Evolutionary conservation across 1,140 invertebrate genomes (phyloP).

Genomic region (Drosophila mayri): DNA sequence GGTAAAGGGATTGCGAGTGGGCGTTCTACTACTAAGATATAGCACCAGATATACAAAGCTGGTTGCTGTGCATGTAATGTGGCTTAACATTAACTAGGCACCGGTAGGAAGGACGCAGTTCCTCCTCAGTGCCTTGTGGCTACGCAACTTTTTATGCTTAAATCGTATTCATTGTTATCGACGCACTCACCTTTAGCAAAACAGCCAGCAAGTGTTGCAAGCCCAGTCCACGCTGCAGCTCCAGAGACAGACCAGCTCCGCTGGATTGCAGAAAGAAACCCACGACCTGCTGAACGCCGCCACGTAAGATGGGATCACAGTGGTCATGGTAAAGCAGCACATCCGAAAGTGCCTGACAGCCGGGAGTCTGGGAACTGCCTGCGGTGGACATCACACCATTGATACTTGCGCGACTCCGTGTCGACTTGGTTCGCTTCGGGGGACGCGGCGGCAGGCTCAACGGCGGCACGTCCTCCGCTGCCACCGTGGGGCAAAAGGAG

Average conservation of each 20-base stretch:
- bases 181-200: slow-evolving; percentile 70
- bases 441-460: slow-evolving; percentile 65
- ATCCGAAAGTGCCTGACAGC: slow-evolving; percentile 87
- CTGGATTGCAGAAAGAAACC: slow-evolving; percentile 87
- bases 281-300: slow-evolving; percentile 88
- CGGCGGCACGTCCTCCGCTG: slow-evolving; percentile 65
- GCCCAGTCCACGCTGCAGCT: slow-evolving; percentile 85
- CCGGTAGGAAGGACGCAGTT: not conserved
- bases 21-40: slow-evolving; percentile 25
- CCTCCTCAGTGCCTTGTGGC: slow-evolving; percentile 23
- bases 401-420: slow-evolving; percentile 41
- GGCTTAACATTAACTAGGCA: slow-evolving; percentile 34
- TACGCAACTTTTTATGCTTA: slow-evolving; percentile 34
- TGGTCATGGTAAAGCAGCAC: slow-evolving; percentile 90
- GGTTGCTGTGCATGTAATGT: slow-evolving; percentile 25
- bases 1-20: slow-evolving; percentile 26
- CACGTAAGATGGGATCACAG: slow-evolving; percentile 92
- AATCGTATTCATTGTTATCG: not conserved
- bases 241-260: slow-evolving; percentile 49
- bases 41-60: slow-evolving; percentile 42
- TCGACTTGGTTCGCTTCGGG: slow-evolving; percentile 77
- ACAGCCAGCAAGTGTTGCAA: slow-evolving; percentile 85
- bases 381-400: not conserved
- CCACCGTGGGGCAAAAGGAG: slow-evolving; percentile 59
- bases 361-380: not conserved